Evolutionary conservation across 92 coral and sea anemone genomes (phyloP).

Genomic region (Actinostola sp.): DNA sequence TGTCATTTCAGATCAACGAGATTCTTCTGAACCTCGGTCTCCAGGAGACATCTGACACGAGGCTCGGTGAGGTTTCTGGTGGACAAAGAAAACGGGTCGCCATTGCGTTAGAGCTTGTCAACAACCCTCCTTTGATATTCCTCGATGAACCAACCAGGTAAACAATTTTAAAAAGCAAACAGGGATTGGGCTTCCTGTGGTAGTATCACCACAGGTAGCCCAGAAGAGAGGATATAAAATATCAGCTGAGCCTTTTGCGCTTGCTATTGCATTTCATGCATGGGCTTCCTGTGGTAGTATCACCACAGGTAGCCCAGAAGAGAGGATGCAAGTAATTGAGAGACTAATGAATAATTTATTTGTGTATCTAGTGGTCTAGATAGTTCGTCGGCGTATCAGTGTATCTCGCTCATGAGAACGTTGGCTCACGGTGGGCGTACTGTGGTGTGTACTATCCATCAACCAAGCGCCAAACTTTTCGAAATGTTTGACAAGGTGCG

Average conservation of each 20-base stretch:
- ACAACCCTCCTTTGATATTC: slow-evolving; percentile 94
- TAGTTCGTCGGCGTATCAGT: slow-evolving; percentile 95
- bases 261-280: no score
- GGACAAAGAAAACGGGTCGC: slow-evolving; percentile 98
- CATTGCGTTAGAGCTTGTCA: slow-evolving; percentile 94
- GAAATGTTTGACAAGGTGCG: slow-evolving; percentile 99
- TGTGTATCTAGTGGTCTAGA: slow-evolving; percentile 80
- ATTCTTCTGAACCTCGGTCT: slow-evolving; percentile 92
- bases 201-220: no score
- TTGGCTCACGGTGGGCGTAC: slow-evolving; percentile 96
- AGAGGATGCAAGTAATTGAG: no score
- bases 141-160: slow-evolving; percentile 98
- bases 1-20: slow-evolving; percentile 72
- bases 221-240: no score
- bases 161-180: neutral
- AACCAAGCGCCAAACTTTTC: slow-evolving; percentile 98
- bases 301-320: no score
- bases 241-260: no score
- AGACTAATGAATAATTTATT: no score
- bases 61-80: slow-evolving; percentile 93
- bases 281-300: no score
- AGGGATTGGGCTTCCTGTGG: neutral
- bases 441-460: slow-evolving; percentile 98
- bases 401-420: slow-evolving; percentile 90
- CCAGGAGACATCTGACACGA: slow-evolving; percentile 73